These are phyloP conservation scores for Bellardia pandia DNA, from an alignment of 2,888 invertebrate genomes.

Conservation along the genomic window DNA sequence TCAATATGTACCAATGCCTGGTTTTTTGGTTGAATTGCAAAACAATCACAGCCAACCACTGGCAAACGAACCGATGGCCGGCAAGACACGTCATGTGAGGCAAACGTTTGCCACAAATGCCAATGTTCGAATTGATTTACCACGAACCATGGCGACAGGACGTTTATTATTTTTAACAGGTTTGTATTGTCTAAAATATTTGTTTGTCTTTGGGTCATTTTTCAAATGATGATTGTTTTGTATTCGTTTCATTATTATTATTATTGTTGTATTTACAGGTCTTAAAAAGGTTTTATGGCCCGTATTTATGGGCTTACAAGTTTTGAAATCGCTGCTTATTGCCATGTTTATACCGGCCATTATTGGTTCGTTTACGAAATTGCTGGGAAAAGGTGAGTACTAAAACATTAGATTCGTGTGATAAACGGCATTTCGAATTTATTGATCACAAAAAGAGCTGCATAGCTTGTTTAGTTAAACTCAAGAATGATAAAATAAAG, in stretches of 20 bases:
- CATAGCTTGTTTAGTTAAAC: no score
- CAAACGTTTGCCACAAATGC: constrained; percentile 79
- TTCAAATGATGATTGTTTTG: background rate
- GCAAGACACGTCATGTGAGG: constrained; percentile 79
- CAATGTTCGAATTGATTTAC: constrained; percentile 87
- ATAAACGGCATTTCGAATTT: no score
- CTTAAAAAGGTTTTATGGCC: constrained; percentile 93
- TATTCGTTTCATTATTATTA: background rate
- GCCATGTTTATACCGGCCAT: constrained; percentile 94
- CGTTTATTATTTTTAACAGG: constrained; percentile 87
- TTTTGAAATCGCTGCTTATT: constrained; percentile 92
- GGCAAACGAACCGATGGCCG: background rate
- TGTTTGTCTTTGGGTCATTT: background rate
- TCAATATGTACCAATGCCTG: constrained; percentile 79
- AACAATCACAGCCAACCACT: constrained; percentile 76
- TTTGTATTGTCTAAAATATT: constrained; percentile 76
- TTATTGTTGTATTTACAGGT: constrained; percentile 87
- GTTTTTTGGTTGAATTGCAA: constrained; percentile 78
- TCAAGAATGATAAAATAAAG: no score
- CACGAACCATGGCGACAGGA: constrained; percentile 86
- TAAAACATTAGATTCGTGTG: background rate
- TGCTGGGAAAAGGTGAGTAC: constrained; percentile 91
- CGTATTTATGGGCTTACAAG: constrained; percentile 91
- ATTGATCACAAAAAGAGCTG: no score
- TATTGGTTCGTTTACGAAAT: constrained; percentile 92